Conservation (phyloP, 2,113 vertebrate species). For the Ovibos moschatus region DNA sequence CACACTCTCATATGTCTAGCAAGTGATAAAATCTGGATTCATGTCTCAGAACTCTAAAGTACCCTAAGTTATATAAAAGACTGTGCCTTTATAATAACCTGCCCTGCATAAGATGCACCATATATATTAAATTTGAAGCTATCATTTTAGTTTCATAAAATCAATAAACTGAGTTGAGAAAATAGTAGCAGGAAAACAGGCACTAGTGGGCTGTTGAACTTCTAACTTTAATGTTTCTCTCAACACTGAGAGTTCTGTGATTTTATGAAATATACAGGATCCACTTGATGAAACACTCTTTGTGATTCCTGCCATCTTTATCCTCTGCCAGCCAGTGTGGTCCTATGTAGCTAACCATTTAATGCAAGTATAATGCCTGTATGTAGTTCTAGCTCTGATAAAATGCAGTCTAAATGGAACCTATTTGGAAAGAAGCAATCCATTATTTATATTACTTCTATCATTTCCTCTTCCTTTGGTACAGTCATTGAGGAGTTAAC, state of each 20-base stretch:
- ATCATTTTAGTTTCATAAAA: neutral
- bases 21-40: neutral
- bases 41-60: neutral
- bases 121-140: neutral
- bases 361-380: neutral
- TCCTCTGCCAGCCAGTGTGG: neutral
- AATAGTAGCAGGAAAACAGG: neutral
- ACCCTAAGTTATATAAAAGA: neutral
- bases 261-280: slow-evolving; percentile 1
- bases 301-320: neutral
- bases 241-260: neutral
- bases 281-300: neutral
- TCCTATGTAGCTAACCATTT: neutral
- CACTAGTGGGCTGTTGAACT: neutral
- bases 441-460: neutral
- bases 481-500: neutral
- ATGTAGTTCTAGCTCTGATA: neutral
- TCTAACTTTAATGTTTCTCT: neutral
- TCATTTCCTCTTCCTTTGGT: neutral
- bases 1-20: neutral
- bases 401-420: neutral
- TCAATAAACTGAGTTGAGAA: neutral
- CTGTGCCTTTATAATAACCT: neutral
- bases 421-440: neutral
- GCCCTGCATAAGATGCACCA: neutral